Evolutionary conservation across 2,797 vertebrate genomes (phyloP).

Genomic region (Nasua narica): DNA sequence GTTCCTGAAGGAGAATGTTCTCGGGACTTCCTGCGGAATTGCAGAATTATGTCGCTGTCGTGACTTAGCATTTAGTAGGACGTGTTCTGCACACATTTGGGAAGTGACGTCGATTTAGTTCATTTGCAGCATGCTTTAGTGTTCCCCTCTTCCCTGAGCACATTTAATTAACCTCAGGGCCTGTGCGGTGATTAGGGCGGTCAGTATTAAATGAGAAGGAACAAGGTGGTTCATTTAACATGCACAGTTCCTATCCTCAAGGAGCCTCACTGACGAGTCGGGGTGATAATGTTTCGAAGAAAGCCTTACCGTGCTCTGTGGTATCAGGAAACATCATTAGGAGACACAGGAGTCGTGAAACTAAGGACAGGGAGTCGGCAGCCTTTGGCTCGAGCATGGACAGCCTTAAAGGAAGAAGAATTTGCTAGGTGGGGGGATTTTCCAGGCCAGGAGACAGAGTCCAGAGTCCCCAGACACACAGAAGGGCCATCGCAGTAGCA

Average conservation of each 20-base stretch:
- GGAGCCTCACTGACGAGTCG: background rate
- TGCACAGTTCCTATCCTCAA: background rate
- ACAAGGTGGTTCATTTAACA: background rate
- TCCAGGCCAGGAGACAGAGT: background rate
- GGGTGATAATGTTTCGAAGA: background rate
- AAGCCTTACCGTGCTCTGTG: background rate
- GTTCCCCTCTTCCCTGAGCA: background rate
- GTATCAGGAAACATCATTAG: background rate
- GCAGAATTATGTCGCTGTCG: background rate
- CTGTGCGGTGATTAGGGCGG: background rate
- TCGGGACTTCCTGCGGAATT: background rate
- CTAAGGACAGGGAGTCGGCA: background rate
- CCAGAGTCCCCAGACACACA: background rate
- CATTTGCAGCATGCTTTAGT: background rate
- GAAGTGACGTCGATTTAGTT: background rate
- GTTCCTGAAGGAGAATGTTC: background rate
- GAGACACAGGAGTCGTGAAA: background rate
- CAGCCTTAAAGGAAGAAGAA: background rate
- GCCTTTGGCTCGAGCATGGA: background rate
- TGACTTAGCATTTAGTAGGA: background rate
- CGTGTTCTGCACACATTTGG: background rate
- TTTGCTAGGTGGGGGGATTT: background rate
- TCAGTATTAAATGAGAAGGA: background rate
- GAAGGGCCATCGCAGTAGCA: background rate
- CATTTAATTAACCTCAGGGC: background rate